phyloP scores from a whole-genome alignment of 2,888 invertebrate genomes.

The Dolichopus griseipennis region DNA sequence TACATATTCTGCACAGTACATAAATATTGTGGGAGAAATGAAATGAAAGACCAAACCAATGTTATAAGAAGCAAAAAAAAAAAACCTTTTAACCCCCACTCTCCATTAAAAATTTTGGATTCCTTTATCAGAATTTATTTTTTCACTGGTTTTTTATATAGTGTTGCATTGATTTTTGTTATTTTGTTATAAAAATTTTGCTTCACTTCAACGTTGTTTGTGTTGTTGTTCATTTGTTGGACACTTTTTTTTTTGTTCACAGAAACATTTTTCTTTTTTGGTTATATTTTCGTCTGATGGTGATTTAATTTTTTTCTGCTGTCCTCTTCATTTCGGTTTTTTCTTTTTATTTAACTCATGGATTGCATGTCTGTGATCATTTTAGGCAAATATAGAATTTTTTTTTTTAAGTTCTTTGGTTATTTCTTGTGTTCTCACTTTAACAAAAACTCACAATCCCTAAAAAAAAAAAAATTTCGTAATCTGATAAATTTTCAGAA shows the following conservation, averaged over 20 bases:
- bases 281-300: no score
- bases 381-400: background rate
- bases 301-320: background rate
- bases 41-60: background rate
- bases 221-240: constrained; percentile 4
- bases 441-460: background rate
- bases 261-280: background rate
- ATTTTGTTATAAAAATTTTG: background rate
- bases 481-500: background rate
- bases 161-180: background rate
- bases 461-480: background rate
- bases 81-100: background rate
- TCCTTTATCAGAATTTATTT: no score
- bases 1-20: background rate
- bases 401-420: background rate
- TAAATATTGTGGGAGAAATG: background rate
- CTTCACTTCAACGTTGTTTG: background rate
- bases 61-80: background rate
- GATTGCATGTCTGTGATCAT: background rate
- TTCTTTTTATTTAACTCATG: no score
- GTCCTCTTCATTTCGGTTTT: background rate
- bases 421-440: background rate
- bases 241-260: constrained; percentile 1
- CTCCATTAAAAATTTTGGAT: background rate
- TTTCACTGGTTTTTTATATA: no score